Evolutionary conservation across 2,888 invertebrate genomes (phyloP), one percentile per base, ranked within the genome.

Genomic region (Drosophila melanosoma): DNA sequence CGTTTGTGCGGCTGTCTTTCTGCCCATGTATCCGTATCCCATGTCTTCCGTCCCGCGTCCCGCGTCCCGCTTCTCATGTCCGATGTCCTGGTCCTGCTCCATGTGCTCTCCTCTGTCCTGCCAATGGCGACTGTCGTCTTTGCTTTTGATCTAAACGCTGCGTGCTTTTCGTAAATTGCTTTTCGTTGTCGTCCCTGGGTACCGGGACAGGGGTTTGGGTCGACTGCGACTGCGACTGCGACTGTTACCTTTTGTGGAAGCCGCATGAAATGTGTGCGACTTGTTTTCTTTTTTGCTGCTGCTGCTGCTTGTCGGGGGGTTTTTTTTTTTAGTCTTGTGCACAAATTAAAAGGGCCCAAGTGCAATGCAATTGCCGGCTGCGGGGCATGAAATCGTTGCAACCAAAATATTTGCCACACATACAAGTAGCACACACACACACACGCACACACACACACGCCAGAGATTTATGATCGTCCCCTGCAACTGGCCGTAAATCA

Each of bases 181-280:
- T 90, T 90, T 83, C 79, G 84, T 77, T 89, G 86, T 90, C 81
- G 78, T 89, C 75, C 74, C 62, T 52, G 15, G 42, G 20, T 15
- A 20, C 42, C 40, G 40, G 58, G 58, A 59, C 29, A 36, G 38
- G 52, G 54, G 51, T 48, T 60, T 52, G 45, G 60, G 68, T 51
- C 49, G 62, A 12, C 58, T 66, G 64, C 72, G 61, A 51, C 78
- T 79, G 68, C 49, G 62, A 12, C 58, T 64, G 64, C 72, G 61
- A 51, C 78, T 79, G 68, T 83, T 82, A 81, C 87, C 71, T 87
- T 83, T 85, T 85, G 89, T 86, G 76, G 79, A 80, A 78, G 81
- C 81, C 79, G 83, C 88, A 91, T 91, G 92, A 91, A 91, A 90
- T 91, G 91, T 91, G 92, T 92, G 91, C 67, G 92, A 91, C 80